A percentile compares a stretch with the other conserved stretches of the same genome.
phyloP scores from a whole-genome alignment of 2,888 invertebrate species.

The Liodrosophila aerea region DNA sequence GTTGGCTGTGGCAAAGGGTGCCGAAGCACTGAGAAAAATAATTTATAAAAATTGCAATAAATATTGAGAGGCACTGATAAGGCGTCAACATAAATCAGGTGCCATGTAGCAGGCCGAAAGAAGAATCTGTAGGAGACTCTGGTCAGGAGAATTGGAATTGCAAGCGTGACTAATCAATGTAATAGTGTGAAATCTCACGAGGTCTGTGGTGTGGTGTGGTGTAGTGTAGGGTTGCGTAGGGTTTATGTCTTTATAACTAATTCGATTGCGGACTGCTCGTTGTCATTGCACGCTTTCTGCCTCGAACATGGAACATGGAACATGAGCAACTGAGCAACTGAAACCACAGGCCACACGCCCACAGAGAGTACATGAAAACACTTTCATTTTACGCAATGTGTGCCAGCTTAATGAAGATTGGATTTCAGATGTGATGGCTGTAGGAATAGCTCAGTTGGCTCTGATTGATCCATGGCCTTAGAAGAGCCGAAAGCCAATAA shows the following conservation, averaged over 20 bases:
- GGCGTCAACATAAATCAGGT: conserved; percentile 83
- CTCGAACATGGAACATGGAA: conserved; percentile 12
- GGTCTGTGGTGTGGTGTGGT: no score
- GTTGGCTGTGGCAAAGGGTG: conserved; percentile 45
- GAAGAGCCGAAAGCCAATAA: conserved; percentile 6
- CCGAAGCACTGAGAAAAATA: conserved; percentile 58
- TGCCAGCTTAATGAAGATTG: conserved; percentile 37
- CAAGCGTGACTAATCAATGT: conserved; percentile 77
- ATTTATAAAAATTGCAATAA: conserved; percentile 81
- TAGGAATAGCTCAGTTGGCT: not conserved
- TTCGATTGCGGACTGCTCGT: conserved; percentile 26
- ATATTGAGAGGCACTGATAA: conserved; percentile 82
- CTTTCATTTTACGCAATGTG: conserved; percentile 48
- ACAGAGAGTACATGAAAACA: conserved; percentile 34
- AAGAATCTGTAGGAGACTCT: conserved; percentile 16
- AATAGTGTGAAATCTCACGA: conserved; percentile 72
- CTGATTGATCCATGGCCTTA: conserved; percentile 33
- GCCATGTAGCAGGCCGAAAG: conserved; percentile 37
- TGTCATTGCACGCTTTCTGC: conserved; percentile 57
- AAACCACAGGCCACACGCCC: not conserved
- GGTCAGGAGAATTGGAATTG: conserved; percentile 18
- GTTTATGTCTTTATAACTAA: conserved; percentile 53
- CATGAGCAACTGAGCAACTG: conserved; percentile 1
- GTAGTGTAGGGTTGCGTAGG: not conserved
- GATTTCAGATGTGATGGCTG: conserved; percentile 27